Base-by-base conservation (phyloP, 2,797 vertebrate species). In the Galago senegalensis region DNA sequence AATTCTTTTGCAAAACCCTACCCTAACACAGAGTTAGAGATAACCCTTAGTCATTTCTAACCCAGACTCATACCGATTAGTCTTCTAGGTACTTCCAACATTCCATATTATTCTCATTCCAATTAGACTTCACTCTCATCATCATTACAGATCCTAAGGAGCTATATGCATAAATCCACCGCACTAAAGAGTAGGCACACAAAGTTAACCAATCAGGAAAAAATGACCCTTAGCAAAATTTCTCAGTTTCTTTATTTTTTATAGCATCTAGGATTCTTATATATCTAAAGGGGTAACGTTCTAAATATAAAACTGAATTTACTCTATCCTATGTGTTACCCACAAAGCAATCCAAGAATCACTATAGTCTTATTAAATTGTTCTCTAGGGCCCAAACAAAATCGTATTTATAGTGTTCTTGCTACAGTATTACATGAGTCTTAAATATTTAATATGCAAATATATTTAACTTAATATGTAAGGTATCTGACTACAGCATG, bases 141-240 rank as follows among this genome's bases (percentile, higher is more conserved):
- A 70, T 77, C 27, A 69, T 58, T 82, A 53, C 20, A 37, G 56
- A 88, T 58, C 63, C 49, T 82, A 75, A 79, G 37, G 60, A 80
- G 40, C 89, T 67, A 73, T 67, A 73, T 84, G 34, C 94, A 95
- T 91, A 94, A 76, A 34, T 83, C 7, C 20, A 89, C 2, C 63
- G 8, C 63, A 86, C 29, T 49, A 84, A 94, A 92, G 61, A 69
- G 53, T 61, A 67, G 23, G 17, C 13, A 25, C n/a, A 94, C 14
- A 40, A 56, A 77, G 37, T 89, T 93, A 91, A 34, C 88, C 77
- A 93, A 67, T 85, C 23, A 96, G 46, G 20, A 81, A 96, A 76
- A 82, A 97, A 88, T 60, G 17, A 27, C 10, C 46, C 87, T 90
- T 43, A 86, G 21, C 21, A 92, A 89, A 88, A 37, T 79, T 82